Conservation (phyloP, 2,888 invertebrate genomes). For the Stramonita haemastoma region DNA sequence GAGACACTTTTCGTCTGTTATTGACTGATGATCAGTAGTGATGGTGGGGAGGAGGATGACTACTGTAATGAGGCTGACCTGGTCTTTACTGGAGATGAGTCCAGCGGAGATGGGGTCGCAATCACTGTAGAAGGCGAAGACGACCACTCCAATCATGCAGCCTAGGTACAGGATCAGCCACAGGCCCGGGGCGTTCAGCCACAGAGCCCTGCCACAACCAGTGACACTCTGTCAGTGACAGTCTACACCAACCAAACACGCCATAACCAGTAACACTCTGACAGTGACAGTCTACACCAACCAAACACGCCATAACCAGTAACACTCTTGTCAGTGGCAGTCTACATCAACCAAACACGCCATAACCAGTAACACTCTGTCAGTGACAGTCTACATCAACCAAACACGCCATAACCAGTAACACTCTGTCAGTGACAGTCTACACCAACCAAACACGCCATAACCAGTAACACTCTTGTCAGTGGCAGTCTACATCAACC, state of each 20-base stretch:
- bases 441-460: too few species aligned
- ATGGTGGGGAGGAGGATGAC: too few species aligned
- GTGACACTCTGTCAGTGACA: background rate
- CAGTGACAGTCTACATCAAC: too few species aligned
- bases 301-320: slow-evolving; percentile 53
- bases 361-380: slow-evolving; percentile 23
- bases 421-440: too few species aligned
- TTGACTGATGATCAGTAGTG: too few species aligned
- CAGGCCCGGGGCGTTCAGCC: slow-evolving; percentile 86
- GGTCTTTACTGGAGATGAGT: slow-evolving; percentile 78
- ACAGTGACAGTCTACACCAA: too few species aligned
- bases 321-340: too few species aligned
- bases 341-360: too few species aligned
- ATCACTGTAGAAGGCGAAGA: slow-evolving; percentile 87
- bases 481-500: too few species aligned
- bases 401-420: slow-evolving; percentile 52
- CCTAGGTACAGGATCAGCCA: slow-evolving; percentile 88
- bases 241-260: too few species aligned
- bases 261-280: slow-evolving; percentile 23
- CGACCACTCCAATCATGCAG: slow-evolving; percentile 90
- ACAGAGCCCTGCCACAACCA: slow-evolving; percentile 82
- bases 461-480: background rate
- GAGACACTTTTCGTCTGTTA: too few species aligned
- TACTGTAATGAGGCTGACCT: slow-evolving; percentile 79
- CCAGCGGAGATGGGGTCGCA: slow-evolving; percentile 90